Base-by-base conservation (phyloP, 1,140 invertebrate species). In the Orussus abietinus region DNA sequence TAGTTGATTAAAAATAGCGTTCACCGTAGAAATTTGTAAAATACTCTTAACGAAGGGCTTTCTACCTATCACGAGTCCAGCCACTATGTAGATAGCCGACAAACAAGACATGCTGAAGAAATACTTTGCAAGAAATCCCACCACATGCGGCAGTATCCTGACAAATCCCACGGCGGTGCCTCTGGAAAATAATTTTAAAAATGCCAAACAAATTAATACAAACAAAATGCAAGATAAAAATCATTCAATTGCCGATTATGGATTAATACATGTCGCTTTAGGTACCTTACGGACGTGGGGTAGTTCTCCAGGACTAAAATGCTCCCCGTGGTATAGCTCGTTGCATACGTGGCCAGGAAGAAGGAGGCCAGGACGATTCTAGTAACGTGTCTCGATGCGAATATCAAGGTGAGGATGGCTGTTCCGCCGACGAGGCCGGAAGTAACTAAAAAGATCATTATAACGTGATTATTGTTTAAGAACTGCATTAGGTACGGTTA, bases 261-360 rank as follows among this genome's bases (percentile, higher is more conserved):
- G n/a, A n/a, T n/a, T n/a, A n/a, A n/a, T n/a, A n/a, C n/a, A n/a
- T n/a, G n/a, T n/a, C n/a, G n/a, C n/a, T n/a, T n/a, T n/a, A n/a
- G n/a, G n/a, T 28, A 63, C 59, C 61, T 59, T 14, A 60, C 35
- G 29, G 48, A 49, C 19, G 59, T 63, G 17, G 53, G 57, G 47
- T 62, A 63, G 49, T 56, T 62, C 35, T 63, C 60, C 28, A 59
- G 15, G n/a, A 62, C 18, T 3, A 54, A 10, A 36, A 59, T 49
- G 19, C 29, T 51, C 3, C 42, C 34, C 14, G 49, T 43, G 5
- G 60, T 62, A n/a, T 51, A 30, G 7, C 49, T 42, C 22, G 54
- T 48, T 6, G 55, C 46, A 30, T 59, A 63, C 4, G 55, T 34
- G 18, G 49, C 45, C 19, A 63, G 31, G 17, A 51, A 42, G 14